A percentile compares a stretch with the other conserved stretches of the same genome.
Evolutionary conservation across 2,888 invertebrate genomes (phyloP).

Genomic region (Drosophila subquinaria): DNA sequence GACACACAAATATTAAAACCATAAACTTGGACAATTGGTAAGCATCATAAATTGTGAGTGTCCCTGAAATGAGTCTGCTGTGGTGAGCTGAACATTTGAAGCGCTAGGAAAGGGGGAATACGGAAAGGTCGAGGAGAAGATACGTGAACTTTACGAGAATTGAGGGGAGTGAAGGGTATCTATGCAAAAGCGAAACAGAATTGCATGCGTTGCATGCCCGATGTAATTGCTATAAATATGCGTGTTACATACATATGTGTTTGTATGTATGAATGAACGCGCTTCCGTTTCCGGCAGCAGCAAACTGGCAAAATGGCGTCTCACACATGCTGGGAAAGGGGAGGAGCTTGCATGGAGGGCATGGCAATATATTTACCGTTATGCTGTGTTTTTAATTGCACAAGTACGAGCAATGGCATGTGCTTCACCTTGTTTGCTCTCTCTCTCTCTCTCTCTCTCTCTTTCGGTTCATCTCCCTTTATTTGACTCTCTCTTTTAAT

Average conservation of each 20-base stretch:
- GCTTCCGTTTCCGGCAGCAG: constrained; percentile 57
- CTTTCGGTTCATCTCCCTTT: not conserved
- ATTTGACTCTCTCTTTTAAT: not conserved
- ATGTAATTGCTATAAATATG: constrained; percentile 40
- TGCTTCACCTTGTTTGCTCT: constrained; percentile 16
- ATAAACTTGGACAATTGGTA: constrained; percentile 71
- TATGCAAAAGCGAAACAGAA: constrained; percentile 8
- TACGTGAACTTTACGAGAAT: not conserved
- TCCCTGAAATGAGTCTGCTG: constrained; percentile 11
- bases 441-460: not conserved
- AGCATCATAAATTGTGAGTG: constrained; percentile 49
- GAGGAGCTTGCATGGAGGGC: not conserved
- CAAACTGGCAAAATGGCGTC: constrained; percentile 44
- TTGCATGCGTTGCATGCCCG: constrained; percentile 12
- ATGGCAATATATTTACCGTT: constrained; percentile 38
- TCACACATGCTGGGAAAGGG: not conserved
- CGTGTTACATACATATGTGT: constrained; percentile 32
- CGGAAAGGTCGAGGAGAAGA: too few species aligned
- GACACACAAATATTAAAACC: constrained; percentile 64
- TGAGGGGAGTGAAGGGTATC: not conserved
- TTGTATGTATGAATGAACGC: constrained; percentile 34
- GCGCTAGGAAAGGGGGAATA: too few species aligned
- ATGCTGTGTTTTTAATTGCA: constrained; percentile 54
- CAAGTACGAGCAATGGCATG: constrained; percentile 23
- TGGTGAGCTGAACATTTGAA: not conserved